phyloP scores from a whole-genome alignment of 2,797 vertebrate genomes.

The Balearica regulorum region DNA sequence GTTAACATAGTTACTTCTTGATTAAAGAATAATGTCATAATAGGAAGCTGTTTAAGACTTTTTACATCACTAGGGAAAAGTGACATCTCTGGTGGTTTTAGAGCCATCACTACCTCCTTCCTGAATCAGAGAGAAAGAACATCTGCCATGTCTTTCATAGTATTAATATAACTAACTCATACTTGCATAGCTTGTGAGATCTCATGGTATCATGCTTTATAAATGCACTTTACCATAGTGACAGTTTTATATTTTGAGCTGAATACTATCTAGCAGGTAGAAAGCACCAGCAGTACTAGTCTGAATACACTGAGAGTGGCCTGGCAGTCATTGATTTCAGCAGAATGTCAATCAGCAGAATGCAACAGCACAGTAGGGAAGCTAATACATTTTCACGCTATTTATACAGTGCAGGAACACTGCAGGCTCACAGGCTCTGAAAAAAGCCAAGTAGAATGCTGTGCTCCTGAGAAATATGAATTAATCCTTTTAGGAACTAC shows the following conservation, averaged over 20 bases:
- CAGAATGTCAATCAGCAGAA: not conserved
- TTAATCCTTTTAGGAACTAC: not conserved
- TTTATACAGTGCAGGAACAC: not conserved
- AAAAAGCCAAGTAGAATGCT: not conserved
- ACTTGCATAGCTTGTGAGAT: not conserved
- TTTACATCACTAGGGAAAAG: not conserved
- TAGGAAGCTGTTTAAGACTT: not conserved
- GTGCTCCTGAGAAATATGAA: not conserved
- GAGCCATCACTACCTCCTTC: not conserved
- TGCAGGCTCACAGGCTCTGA: not conserved
- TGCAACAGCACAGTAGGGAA: not conserved
- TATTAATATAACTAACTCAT: not conserved
- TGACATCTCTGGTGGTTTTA: not conserved
- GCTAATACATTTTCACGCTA: not conserved
- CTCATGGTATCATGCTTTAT: not conserved
- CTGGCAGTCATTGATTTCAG: not conserved
- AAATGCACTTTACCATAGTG: not conserved
- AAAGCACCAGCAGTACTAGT: not conserved
- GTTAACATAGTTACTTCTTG: not conserved
- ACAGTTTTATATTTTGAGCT: not conserved
- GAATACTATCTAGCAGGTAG: not conserved
- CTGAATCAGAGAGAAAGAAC: not conserved
- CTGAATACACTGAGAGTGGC: not conserved
- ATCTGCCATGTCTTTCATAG: not conserved
- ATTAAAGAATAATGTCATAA: not conserved